Evolutionary conservation across 2,888 invertebrate genomes (phyloP).

Genomic region (Eupithecia subfuscata): DNA sequence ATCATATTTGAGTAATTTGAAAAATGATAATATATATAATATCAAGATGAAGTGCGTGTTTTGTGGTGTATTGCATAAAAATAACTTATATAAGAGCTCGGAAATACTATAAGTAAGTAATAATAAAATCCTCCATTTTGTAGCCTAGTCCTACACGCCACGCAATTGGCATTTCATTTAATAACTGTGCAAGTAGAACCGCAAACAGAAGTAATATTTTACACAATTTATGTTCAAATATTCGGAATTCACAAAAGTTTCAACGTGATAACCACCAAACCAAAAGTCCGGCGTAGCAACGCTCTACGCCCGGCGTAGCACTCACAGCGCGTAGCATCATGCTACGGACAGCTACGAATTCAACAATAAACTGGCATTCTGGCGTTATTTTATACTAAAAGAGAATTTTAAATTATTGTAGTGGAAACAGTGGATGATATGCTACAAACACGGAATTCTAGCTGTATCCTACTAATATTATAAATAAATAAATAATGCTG

Average conservation of each 20-base stretch:
- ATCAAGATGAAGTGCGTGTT: background rate
- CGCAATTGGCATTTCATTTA: background rate
- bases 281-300: slow-evolving; percentile 19
- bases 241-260: slow-evolving; percentile 7
- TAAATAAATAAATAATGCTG: too few relatives aligned
- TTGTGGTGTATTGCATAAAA: background rate
- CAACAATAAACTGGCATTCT: slow-evolving; percentile 17
- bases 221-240: slow-evolving; percentile 13
- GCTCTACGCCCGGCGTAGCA: slow-evolving; percentile 23
- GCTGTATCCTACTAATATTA: background rate
- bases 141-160: background rate
- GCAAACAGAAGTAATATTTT: slow-evolving; percentile 6
- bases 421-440: background rate
- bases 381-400: slow-evolving; percentile 16
- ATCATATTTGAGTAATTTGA: too few relatives aligned
- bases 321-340: slow-evolving; percentile 16
- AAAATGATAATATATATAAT: too few relatives aligned
- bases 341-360: slow-evolving; percentile 36
- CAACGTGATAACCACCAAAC: slow-evolving; percentile 17
- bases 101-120: background rate
- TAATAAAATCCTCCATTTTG: background rate
- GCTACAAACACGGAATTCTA: background rate
- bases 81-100: too few relatives aligned
- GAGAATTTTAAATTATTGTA: slow-evolving; percentile 10
- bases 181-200: background rate